These are phyloP conservation scores for Strigamia transsilvanica DNA, from an alignment of 2,888 invertebrate genomes.

Conservation along the genomic window DNA sequence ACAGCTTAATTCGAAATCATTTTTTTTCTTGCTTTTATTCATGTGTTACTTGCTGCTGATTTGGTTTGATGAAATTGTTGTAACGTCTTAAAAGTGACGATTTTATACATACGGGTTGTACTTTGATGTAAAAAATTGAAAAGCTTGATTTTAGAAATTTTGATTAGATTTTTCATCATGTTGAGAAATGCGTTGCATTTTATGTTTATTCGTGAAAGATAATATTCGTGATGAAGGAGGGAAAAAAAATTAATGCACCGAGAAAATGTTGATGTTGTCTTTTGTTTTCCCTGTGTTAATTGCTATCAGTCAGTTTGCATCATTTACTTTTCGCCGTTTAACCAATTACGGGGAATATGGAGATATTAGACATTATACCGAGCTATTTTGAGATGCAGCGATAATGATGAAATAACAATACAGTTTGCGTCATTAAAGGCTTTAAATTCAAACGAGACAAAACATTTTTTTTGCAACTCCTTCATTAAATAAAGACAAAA, in stretches of 20 bases:
- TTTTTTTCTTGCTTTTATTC: neutral
- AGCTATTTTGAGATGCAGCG: slow-evolving; percentile 7
- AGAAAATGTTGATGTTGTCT: slow-evolving; percentile 18
- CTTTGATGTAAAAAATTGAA: neutral
- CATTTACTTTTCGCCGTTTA: slow-evolving; percentile 41
- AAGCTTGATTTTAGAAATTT: slow-evolving; percentile 12
- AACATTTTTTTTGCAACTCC: neutral
- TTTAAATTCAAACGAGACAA: neutral
- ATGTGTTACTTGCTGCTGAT: neutral
- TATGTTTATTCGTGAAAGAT: slow-evolving; percentile 3
- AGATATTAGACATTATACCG: slow-evolving; percentile 11
- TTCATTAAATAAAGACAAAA: neutral
- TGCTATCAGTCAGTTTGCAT: slow-evolving; percentile 36
- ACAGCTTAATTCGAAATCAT: neutral
- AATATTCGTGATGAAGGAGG: slow-evolving; percentile 4
- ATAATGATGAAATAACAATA: slow-evolving; percentile 2
- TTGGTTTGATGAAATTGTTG: neutral
- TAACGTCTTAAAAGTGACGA: neutral
- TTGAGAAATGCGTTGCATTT: neutral
- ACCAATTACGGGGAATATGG: slow-evolving; percentile 24
- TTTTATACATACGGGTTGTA: neutral
- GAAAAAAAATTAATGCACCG: neutral
- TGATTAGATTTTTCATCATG: slow-evolving; percentile 18
- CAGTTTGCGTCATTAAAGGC: neutral
- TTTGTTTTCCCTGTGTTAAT: slow-evolving; percentile 41